A percentile compares a stretch with the other conserved stretches of the same genome.
Conservation (phyloP, 2,888 invertebrate species). For the Phymatocera aterrima region DNA sequence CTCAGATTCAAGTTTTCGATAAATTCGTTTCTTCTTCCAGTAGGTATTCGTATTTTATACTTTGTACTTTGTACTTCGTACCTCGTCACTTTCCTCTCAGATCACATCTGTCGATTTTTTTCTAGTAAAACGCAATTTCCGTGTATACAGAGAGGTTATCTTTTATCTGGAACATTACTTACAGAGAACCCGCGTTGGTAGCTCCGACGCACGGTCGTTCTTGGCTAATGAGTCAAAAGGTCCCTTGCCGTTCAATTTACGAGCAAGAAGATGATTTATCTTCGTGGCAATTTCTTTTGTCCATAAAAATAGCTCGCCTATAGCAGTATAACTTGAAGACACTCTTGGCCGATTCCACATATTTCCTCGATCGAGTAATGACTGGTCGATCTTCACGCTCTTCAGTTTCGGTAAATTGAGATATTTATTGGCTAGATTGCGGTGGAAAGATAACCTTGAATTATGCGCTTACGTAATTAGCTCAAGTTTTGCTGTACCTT, state of each 20-base stretch:
- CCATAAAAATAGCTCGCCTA: neutral
- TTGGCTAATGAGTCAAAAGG: conserved; percentile 23
- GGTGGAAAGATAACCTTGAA: neutral
- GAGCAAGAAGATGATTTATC: conserved; percentile 19
- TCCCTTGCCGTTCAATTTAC: conserved; percentile 20
- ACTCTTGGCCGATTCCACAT: neutral
- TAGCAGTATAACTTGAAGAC: neutral
- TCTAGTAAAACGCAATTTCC: conserved; percentile 32
- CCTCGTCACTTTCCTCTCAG: conserved; percentile 27
- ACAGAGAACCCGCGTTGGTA: neutral
- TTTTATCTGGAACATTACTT: conserved; percentile 36
- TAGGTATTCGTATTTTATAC: conserved; percentile 22
- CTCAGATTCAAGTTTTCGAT: conserved; percentile 40
- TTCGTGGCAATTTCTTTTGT: neutral
- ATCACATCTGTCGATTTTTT: conserved; percentile 13
- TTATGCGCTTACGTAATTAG: conserved; percentile 56
- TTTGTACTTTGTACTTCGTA: neutral
- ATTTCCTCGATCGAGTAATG: neutral
- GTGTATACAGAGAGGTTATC: conserved; percentile 24
- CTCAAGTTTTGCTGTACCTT: conserved; percentile 28
- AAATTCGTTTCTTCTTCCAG: conserved; percentile 31
- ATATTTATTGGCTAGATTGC: conserved; percentile 1
- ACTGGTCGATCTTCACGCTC: neutral
- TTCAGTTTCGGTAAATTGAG: conserved; percentile 16
- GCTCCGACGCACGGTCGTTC: conserved; percentile 5